A percentile compares a stretch with the other conserved stretches of the same genome.
These are phyloP conservation scores for Megaceryle alcyon DNA, from an alignment of 2,797 vertebrate genomes.

Conservation along the genomic window DNA sequence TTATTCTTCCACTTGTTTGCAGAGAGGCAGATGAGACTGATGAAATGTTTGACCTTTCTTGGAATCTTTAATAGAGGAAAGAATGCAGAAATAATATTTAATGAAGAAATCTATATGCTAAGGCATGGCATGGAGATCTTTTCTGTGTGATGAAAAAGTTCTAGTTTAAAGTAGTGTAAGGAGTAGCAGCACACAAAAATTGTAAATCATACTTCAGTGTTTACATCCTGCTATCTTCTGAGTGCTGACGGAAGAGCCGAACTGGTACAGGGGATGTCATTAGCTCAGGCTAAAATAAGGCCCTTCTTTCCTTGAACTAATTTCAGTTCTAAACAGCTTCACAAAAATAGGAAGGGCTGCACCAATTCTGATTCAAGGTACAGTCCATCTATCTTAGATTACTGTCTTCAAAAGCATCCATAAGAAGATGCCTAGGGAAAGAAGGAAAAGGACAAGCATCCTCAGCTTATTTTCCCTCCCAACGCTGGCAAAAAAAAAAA, in stretches of 20 bases:
- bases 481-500: background rate
- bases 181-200: background rate
- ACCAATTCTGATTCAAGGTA: background rate
- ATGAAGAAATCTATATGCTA: background rate
- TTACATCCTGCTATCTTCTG: background rate
- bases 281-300: background rate
- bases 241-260: background rate
- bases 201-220: background rate
- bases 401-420: background rate
- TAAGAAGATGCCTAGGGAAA: background rate
- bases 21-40: background rate
- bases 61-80: background rate
- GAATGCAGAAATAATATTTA: background rate
- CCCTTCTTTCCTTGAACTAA: background rate
- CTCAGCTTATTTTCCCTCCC: background rate
- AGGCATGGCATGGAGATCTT: background rate
- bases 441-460: background rate
- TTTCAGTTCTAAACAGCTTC: background rate
- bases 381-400: background rate
- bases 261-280: background rate
- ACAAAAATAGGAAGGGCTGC: background rate
- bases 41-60: slow-evolving; percentile 20
- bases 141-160: background rate
- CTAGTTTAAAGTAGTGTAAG: background rate
- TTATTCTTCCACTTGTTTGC: background rate